Base-by-base conservation (phyloP, 64 coral and sea anemone genomes). In the Dendrophyllia cribrosa region DNA sequence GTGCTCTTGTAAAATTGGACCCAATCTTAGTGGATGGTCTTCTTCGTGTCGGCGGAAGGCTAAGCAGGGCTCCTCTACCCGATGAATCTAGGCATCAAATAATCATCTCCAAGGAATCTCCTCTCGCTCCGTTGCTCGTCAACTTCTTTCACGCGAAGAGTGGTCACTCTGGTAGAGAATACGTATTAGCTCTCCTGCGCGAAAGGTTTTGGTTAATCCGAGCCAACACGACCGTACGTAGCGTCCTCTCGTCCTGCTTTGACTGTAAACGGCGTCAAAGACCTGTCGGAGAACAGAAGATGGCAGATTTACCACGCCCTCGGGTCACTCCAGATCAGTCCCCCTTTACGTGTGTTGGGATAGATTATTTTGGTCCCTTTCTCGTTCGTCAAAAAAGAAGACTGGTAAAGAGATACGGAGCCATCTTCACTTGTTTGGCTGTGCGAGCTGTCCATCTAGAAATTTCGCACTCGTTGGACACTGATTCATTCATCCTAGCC, bases 1-100 rank as follows among this genome's bases (percentile, higher is more conserved):
- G 64, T n/a, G 64, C 22, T 16, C 64, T 66, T n/a, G 64, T n/a
- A 21, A 66, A 66, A 66, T 66, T 66, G 64, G 64, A 66, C 64
- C 64, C 64, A n/a, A 66, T 66, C 64, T 66, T 66, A n/a, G 64
- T 66, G 64, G 22, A 66, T 16, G 59, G 59, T 60, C 59, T 60
- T 60, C 59, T 60, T 60, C 59, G 59, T 15, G 59, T 60, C 59
- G 59, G 59, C 16, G 59, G 59, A 60, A 10, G 59, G 0, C 59
- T 60, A 60, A 58, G 55, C 55, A 58, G 55, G 55, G 55, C 13
- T 58, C 55, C 55, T 7, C 13, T 58, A 58, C 55, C 55, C 0
- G 55, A 34, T 34, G 34, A 34, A 34, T 34, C 34, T 34, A 58
- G 13, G 13, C 55, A 58, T 58, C 55, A 58, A 58, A 58, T 58